phyloP scores from a whole-genome alignment of 2,888 invertebrate species.

The Volucella zonaria region DNA sequence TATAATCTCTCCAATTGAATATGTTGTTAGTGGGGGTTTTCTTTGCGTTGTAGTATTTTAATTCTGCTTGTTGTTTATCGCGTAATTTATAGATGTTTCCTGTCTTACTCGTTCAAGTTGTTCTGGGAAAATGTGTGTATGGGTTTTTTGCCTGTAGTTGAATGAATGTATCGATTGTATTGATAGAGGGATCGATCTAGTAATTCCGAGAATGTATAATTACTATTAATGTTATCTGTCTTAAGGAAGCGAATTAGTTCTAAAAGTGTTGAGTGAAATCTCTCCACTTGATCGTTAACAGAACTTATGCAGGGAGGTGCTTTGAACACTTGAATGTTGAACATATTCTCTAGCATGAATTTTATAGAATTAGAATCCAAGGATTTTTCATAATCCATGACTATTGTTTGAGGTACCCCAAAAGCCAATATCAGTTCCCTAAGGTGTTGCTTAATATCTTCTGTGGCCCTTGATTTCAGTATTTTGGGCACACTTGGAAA shows the following conservation, averaged over 20 bases:
- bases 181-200: constrained; percentile 48
- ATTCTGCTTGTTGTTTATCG: constrained; percentile 58
- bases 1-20: constrained; percentile 33
- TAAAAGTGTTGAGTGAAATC: constrained; percentile 60
- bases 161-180: constrained; percentile 34
- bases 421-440: constrained; percentile 25
- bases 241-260: constrained; percentile 56
- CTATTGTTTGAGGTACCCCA: constrained; percentile 33
- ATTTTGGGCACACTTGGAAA: constrained; percentile 17
- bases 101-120: constrained; percentile 28
- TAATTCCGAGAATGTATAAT: constrained; percentile 42
- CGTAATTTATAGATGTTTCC: constrained; percentile 34
- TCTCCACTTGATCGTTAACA: too few species aligned
- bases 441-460: constrained; percentile 25
- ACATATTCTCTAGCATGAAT: too few species aligned
- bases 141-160: constrained; percentile 19
- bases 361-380: too few species aligned
- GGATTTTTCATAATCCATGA: neutral
- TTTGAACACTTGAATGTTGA: too few species aligned
- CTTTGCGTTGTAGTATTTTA: constrained; percentile 45
- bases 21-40: constrained; percentile 50
- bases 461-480: neutral
- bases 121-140: constrained; percentile 34
- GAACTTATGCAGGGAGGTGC: too few species aligned
- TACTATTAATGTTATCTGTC: constrained; percentile 23